Conservation (phyloP, 2,888 invertebrate genomes). For the Philonicus albiceps region DNA sequence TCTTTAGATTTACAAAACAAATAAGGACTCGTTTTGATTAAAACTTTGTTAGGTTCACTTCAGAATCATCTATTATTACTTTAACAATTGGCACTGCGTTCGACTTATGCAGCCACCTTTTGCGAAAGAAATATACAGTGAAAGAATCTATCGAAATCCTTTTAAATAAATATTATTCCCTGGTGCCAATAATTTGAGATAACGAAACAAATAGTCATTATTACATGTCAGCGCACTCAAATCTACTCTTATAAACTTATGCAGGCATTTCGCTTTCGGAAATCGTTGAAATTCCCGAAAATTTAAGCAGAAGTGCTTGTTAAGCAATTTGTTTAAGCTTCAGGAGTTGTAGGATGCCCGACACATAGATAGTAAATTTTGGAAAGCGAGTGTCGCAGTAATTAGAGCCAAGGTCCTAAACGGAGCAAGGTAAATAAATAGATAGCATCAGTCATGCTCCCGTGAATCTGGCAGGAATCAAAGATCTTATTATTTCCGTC, state of each 20-base stretch:
- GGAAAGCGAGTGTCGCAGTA: neutral
- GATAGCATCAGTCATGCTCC: neutral
- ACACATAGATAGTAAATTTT: neutral
- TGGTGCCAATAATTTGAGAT: no score
- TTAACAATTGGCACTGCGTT: no score
- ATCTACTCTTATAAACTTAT: neutral
- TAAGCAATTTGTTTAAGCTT: neutral
- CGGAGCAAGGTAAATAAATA: neutral
- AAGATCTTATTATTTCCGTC: slow-evolving; percentile 43
- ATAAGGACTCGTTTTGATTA: no score
- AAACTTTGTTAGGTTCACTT: no score
- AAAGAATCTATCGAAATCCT: no score
- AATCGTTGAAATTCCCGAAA: neutral
- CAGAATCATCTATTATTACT: no score
- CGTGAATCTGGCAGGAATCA: neutral
- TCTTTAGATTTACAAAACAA: no score
- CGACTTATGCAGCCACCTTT: no score
- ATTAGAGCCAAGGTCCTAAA: neutral
- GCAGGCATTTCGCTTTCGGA: neutral
- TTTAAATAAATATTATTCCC: no score
- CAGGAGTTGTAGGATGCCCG: neutral
- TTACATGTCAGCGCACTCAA: neutral
- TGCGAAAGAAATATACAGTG: no score
- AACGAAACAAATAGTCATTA: no score
- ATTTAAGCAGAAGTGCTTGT: neutral